phyloP scores from a whole-genome alignment of 2,113 vertebrate genomes.

The Nothobranchius furzeri region DNA sequence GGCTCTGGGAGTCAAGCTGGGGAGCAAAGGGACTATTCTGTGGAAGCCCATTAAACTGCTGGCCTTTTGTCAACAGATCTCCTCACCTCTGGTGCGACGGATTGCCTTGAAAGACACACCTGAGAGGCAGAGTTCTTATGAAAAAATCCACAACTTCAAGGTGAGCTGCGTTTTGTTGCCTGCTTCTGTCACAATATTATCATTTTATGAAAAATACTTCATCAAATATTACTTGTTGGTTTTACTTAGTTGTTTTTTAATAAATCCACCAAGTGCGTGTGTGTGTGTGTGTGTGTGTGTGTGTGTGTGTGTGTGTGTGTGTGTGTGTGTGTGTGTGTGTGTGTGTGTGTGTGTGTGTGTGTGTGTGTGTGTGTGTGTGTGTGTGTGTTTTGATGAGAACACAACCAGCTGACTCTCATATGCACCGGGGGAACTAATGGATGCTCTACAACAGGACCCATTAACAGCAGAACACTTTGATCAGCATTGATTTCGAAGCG shows the following conservation, averaged over 20 bases:
- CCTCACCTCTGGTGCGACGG: slow-evolving; percentile 89
- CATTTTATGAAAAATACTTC: background rate
- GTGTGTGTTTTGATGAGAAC: slow-evolving; percentile 41
- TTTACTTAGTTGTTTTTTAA: background rate
- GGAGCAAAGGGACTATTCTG: slow-evolving; percentile 85
- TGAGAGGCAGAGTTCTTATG: slow-evolving; percentile 92
- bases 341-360: slow-evolving; percentile 6
- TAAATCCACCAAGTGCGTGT: background rate
- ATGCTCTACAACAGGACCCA: slow-evolving; percentile 42
- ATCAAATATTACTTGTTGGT: background rate
- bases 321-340: slow-evolving; percentile 7
- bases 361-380: slow-evolving; percentile 14
- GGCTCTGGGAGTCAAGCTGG: slow-evolving; percentile 90
- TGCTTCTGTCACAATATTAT: too few relatives aligned
- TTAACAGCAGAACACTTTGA: slow-evolving; percentile 60
- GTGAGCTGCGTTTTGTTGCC: slow-evolving; percentile 78
- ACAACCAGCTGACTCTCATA: slow-evolving; percentile 61
- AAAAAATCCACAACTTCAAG: slow-evolving; percentile 99
- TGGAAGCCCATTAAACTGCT: slow-evolving; percentile 98
- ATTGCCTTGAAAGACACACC: slow-evolving; percentile 87
- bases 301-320: background rate
- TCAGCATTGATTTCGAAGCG: slow-evolving; percentile 62
- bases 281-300: slow-evolving; percentile 6
- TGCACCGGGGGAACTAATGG: slow-evolving; percentile 59
- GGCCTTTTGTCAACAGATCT: slow-evolving; percentile 97